Base-by-base conservation (phyloP, 2,888 invertebrate species). In the Sarcophaga rosellei region DNA sequence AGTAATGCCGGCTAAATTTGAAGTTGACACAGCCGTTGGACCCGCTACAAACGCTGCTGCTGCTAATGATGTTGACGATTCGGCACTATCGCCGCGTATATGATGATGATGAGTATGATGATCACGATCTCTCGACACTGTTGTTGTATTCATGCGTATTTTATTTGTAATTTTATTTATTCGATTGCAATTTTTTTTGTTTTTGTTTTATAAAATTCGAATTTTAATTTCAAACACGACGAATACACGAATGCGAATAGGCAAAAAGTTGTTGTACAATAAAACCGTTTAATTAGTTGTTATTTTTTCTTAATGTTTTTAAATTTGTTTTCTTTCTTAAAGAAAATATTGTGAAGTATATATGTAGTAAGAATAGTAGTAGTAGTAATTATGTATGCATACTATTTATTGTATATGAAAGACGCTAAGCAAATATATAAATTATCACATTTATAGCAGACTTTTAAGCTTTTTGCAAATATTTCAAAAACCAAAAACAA, bases 101-200 rank as follows among this genome's bases (percentile, higher is more conserved):
- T 8, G 35, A 81, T 81, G 87, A 70, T 93, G 90, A 74, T 63
- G 81, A 70, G 66, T 81, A 74, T 75, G 85, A 76, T 83, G 88
- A 80, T 91, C 91, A 81, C 92, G 92, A 88, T 93, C 93, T 90
- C 91, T 91, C 88, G 93, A 93, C 93, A 93, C 93, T 93, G 90
- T 86, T 85, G 88, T 79, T 83, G 79, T 80, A 88, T 85, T 88
- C 84, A 84, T 82, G 80, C 84, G 84, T 80, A 68, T 69, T 44
- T 47, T 53, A 35, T 35, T 35, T 35, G 35, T 35, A 35, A 35
- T 80, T 86, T 68, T 62, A 66, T 73, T 15, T 53, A 10, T 66
- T 72, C 75, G 65, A 20, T 53, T 53, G 53, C 15, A 17, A 17
- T 23, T 74, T 61, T 68, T 68, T 81, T 70, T 70, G 72, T 77